A percentile compares a stretch with the other conserved stretches of the same genome.
Evolutionary conservation across 2,888 invertebrate genomes (phyloP).

Genomic region (Cheiracanthium punctorium): DNA sequence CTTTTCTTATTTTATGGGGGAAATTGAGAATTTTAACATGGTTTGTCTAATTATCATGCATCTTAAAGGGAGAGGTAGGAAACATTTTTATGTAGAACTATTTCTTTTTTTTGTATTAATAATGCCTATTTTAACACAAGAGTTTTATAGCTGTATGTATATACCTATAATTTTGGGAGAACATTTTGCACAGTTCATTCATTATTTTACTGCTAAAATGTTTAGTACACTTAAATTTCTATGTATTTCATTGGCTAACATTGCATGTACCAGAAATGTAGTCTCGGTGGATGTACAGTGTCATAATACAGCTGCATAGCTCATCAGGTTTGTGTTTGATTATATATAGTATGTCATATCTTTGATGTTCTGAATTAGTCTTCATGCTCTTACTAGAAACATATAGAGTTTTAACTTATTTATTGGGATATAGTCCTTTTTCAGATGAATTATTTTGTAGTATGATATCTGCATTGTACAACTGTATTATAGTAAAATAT

Average conservation of each 20-base stretch:
- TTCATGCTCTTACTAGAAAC: slow-evolving; percentile 13
- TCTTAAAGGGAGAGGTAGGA: neutral
- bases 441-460: neutral
- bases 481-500: neutral
- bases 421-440: neutral
- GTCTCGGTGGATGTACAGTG: slow-evolving; percentile 44
- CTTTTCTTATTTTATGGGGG: neutral
- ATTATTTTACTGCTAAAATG: slow-evolving; percentile 36
- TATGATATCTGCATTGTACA: neutral
- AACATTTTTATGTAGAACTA: neutral
- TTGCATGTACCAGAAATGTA: slow-evolving; percentile 30
- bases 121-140: slow-evolving; percentile 30
- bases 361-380: slow-evolving; percentile 50
- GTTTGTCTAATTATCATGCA: neutral
- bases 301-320: slow-evolving; percentile 39
- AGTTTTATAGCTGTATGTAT: slow-evolving; percentile 59
- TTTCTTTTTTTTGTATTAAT: slow-evolving; percentile 31
- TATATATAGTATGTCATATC: slow-evolving; percentile 24
- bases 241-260: slow-evolving; percentile 21
- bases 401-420: slow-evolving; percentile 14
- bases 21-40: neutral
- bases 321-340: slow-evolving; percentile 19
- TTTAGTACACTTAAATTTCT: slow-evolving; percentile 18
- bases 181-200: slow-evolving; percentile 44
- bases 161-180: slow-evolving; percentile 46